phyloP scores from a whole-genome alignment of 2,797 vertebrate species.

The Acanthopagrus latus region DNA sequence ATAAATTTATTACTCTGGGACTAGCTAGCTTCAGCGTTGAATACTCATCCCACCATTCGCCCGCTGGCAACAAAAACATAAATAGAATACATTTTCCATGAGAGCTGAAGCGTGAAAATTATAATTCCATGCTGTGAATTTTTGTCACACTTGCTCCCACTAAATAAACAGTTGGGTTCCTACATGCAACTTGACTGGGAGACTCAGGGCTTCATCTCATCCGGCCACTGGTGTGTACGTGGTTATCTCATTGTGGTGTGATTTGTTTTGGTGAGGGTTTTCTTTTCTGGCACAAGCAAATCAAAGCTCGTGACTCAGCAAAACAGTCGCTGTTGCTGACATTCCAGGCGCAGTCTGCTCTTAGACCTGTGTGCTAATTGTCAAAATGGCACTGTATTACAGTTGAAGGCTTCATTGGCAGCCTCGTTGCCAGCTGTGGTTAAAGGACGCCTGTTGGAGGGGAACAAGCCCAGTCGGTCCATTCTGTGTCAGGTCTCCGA shows the following conservation, averaged over 20 bases:
- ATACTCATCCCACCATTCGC: slow-evolving; percentile 29
- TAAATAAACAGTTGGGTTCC: slow-evolving; percentile 32
- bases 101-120: slow-evolving; percentile 37
- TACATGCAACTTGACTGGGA: slow-evolving; percentile 26
- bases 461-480: slow-evolving; percentile 19
- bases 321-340: slow-evolving; percentile 47
- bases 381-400: slow-evolving; percentile 61
- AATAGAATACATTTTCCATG: slow-evolving; percentile 20
- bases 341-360: slow-evolving; percentile 35
- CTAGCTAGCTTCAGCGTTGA: slow-evolving; percentile 39
- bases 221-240: slow-evolving; percentile 26
- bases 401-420: slow-evolving; percentile 49
- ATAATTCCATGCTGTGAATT: slow-evolving; percentile 31
- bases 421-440: slow-evolving; percentile 45
- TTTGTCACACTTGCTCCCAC: slow-evolving; percentile 7
- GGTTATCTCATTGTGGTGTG: slow-evolving; percentile 21
- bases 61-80: slow-evolving; percentile 23
- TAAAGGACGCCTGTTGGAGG: slow-evolving; percentile 41
- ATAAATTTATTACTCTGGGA: slow-evolving; percentile 23
- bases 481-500: slow-evolving; percentile 45
- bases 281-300: slow-evolving; percentile 45
- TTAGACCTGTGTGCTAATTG: slow-evolving; percentile 67
- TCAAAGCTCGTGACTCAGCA: slow-evolving; percentile 58
- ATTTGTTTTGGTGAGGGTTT: slow-evolving; percentile 6
- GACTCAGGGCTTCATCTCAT: slow-evolving; percentile 21